phyloP scores from a whole-genome alignment of 2,797 vertebrate genomes.

The Coracias cyanogaster region DNA sequence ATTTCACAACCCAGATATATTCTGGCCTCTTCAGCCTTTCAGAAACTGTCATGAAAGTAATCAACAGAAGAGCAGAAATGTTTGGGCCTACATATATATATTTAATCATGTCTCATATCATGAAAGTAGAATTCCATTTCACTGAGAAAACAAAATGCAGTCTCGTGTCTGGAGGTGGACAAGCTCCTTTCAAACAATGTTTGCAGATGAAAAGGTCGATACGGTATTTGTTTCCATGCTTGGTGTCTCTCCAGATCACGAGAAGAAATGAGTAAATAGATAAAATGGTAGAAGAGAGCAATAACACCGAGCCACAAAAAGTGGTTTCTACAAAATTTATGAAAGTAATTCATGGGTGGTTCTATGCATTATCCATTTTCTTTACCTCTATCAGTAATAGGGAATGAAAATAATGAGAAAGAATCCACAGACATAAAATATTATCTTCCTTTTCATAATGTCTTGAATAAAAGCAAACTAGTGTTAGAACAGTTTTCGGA shows the following conservation, averaged over 20 bases:
- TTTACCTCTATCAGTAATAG: background rate
- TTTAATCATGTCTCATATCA: background rate
- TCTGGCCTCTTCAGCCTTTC: slow-evolving; percentile 17
- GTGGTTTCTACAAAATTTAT: background rate
- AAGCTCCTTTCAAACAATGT: slow-evolving; percentile 16
- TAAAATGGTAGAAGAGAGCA: background rate
- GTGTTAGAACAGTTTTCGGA: background rate
- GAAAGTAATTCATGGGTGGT: background rate
- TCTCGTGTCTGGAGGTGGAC: slow-evolving; percentile 41
- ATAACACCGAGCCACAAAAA: background rate
- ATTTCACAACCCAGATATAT: slow-evolving; percentile 10
- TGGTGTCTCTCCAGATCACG: background rate
- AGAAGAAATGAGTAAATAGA: background rate
- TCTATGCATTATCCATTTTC: background rate
- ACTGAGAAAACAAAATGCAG: slow-evolving; percentile 25
- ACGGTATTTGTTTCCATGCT: background rate
- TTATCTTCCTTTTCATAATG: background rate
- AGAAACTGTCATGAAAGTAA: slow-evolving; percentile 36
- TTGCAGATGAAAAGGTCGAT: slow-evolving; percentile 1
- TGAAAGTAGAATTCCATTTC: slow-evolving; percentile 25
- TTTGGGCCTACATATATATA: slow-evolving; percentile 1
- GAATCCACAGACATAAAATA: background rate
- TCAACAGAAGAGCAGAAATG: background rate
- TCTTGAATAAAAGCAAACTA: background rate
- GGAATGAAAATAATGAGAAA: background rate